These are phyloP conservation scores for Rhodophaea formosa DNA, from an alignment of 2,888 invertebrate genomes.

Conservation along the genomic window DNA sequence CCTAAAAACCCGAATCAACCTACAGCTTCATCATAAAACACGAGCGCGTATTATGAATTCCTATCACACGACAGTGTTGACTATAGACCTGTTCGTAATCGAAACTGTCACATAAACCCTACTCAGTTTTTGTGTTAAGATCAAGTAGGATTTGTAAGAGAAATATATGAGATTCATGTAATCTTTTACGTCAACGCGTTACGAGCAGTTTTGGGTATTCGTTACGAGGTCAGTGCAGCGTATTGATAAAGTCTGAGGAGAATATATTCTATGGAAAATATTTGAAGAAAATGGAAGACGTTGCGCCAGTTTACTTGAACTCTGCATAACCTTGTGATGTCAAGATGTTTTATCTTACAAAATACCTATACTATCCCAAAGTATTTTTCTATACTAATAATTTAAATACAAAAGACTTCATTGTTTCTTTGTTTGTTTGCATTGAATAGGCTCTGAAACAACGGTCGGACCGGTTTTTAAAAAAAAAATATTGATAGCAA, in stretches of 20 bases:
- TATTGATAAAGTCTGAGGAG: constrained; percentile 5
- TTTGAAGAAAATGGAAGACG: neutral
- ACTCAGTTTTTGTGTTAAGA: constrained; percentile 42
- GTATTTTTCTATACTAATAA: too few relatives aligned
- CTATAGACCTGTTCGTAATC: constrained; percentile 41
- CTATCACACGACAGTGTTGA: constrained; percentile 15
- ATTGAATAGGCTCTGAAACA: too few relatives aligned
- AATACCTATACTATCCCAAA: too few relatives aligned
- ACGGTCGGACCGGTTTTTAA: too few relatives aligned
- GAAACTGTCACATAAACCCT: constrained; percentile 45
- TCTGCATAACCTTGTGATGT: too few relatives aligned
- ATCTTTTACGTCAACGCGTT: constrained; percentile 26
- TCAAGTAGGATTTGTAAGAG: constrained; percentile 46
- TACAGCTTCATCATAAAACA: neutral
- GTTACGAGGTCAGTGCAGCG: constrained; percentile 4
- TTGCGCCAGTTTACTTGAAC: neutral
- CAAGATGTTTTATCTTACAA: too few relatives aligned
- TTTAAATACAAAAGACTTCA: too few relatives aligned
- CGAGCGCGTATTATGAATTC: constrained; percentile 17
- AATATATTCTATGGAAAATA: neutral
- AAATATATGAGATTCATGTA: constrained; percentile 46
- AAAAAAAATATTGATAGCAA: too few relatives aligned
- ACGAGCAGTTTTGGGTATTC: constrained; percentile 1
- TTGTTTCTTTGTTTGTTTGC: too few relatives aligned
- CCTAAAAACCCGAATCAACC: too few relatives aligned